Base-by-base conservation (phyloP, 2,888 invertebrate genomes). In the Drosophila borborema region DNA sequence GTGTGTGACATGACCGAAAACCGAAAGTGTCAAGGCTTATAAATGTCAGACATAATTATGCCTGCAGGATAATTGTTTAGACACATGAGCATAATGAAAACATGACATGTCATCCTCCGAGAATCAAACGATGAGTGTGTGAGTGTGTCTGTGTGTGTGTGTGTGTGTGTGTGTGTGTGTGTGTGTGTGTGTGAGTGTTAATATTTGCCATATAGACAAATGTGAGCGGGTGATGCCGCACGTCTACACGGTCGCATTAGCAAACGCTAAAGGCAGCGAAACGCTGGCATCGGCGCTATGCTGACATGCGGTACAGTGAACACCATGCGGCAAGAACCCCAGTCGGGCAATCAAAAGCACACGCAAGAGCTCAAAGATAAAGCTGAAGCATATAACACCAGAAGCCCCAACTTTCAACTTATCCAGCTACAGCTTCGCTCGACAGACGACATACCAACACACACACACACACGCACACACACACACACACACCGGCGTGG, bases 11-110 rank as follows among this genome's bases (percentile, higher is more conserved):
- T 83, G 86, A 79, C 74, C 80, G 80, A 90, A 87, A 90, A 90
- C 90, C 89, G 89, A 87, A 90, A 88, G 87, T 88, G 87, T 88
- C 87, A 90, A 88, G 84, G 89, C 90, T 90, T 90, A 88, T 88
- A 88, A 90, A 84, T 87, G 90, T 89, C 90, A 89, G 87, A 75
- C 89, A 88, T 90, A 88, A 88, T 88, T 88, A 88, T 86, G 90
- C 85, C 90, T 89, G 81, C 82, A 86, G 89, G 87, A 89, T 88
- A 88, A 88, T 88, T 88, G 87, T 89, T 88, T 88, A 90, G 87
- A 90, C 87, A 90, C 90, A 87, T 88, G 90, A 88, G 87, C 87
- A 86, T 89, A 88, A 88, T 88, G 87, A 88, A 89, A 88, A 88
- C 87, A 88, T 88, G 87, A 88, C 87, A 89, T 76, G 79, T 78